phyloP scores from a whole-genome alignment of 2,113 vertebrate species.

The Myotis yumanensis region DNA sequence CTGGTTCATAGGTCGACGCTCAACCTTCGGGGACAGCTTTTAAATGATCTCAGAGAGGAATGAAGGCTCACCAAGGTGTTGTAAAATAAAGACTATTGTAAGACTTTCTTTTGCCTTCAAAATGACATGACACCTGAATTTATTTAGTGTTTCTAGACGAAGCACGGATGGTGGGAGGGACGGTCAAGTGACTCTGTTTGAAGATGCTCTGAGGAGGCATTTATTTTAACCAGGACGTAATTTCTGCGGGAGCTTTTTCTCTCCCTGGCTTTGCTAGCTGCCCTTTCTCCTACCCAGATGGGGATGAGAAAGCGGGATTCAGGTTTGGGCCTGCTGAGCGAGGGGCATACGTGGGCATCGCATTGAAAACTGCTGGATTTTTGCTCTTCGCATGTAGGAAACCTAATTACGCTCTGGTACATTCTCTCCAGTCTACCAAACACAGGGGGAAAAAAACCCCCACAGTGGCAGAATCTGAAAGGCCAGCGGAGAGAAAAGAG shows the following conservation, averaged over 20 bases:
- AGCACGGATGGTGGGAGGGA: background rate
- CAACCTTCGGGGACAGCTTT: background rate
- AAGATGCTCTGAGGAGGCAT: conserved; percentile 40
- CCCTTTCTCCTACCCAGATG: conserved; percentile 79
- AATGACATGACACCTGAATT: background rate
- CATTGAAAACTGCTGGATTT: conserved; percentile 93
- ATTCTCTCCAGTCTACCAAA: conserved; percentile 93
- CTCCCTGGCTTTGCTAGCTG: conserved; percentile 81
- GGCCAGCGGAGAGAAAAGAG: conserved; percentile 88
- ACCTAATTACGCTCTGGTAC: conserved; percentile 97
- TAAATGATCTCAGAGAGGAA: background rate
- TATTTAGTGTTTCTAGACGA: background rate
- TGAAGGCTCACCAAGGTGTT: background rate
- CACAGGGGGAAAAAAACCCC: conserved; percentile 84
- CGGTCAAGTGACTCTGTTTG: background rate
- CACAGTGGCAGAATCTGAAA: conserved; percentile 90
- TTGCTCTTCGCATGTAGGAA: conserved; percentile 93
- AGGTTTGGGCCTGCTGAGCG: conserved; percentile 88
- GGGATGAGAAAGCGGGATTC: conserved; percentile 87
- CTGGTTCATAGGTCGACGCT: background rate
- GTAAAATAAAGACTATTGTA: background rate
- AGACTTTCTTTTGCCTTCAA: background rate
- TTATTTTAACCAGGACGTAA: conserved; percentile 74
- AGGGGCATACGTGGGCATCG: conserved; percentile 87
- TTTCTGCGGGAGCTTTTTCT: conserved; percentile 77